Percentiles rank a stretch among this genome's conserved stretches.
These are phyloP conservation scores for Drosophila nasuta DNA, from an alignment of 1,140 invertebrate genomes.

Conservation along the genomic window DNA sequence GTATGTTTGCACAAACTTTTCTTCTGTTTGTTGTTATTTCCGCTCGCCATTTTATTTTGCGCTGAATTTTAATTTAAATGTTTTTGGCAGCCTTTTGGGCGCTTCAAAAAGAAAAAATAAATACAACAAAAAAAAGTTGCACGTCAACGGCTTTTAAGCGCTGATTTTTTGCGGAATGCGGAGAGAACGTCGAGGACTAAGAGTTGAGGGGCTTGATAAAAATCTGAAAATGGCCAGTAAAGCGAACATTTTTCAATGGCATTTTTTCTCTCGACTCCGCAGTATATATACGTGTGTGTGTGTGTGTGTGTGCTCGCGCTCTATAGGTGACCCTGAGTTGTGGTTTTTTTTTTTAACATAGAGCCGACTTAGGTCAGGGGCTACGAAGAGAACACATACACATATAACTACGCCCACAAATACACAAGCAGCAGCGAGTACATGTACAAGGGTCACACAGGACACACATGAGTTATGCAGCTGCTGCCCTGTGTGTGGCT, in stretches of 20 bases:
- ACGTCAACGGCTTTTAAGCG: slow-evolving; percentile 71
- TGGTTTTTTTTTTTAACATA: slow-evolving; percentile 52
- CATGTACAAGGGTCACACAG: slow-evolving; percentile 25
- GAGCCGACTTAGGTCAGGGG: slow-evolving; percentile 16
- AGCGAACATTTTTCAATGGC: slow-evolving; percentile 77
- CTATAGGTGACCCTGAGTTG: slow-evolving; percentile 72
- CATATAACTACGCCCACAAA: slow-evolving; percentile 3
- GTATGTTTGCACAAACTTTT: not conserved
- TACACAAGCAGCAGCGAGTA: slow-evolving; percentile 11
- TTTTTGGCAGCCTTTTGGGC: slow-evolving; percentile 73
- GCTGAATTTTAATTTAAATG: slow-evolving; percentile 80
- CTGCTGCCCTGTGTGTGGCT: slow-evolving; percentile 68
- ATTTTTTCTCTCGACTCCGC: slow-evolving; percentile 30
- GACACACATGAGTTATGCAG: slow-evolving; percentile 71
- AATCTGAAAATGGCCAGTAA: slow-evolving; percentile 75
- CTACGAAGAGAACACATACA: not conserved
- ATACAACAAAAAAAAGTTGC: slow-evolving; percentile 31
- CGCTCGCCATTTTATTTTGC: slow-evolving; percentile 35
- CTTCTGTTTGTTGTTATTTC: slow-evolving; percentile 20
- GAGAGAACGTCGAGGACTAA: slow-evolving; percentile 10
- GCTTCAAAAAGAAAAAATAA: slow-evolving; percentile 39
- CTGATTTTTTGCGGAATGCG: slow-evolving; percentile 58
- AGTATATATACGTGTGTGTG: slow-evolving; percentile 1
- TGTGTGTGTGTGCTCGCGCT: slow-evolving; percentile 27
- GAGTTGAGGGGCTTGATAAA: slow-evolving; percentile 61